Evolutionary conservation across 2,797 vertebrate genomes (phyloP).

Genomic region (Liasis olivaceus): DNA sequence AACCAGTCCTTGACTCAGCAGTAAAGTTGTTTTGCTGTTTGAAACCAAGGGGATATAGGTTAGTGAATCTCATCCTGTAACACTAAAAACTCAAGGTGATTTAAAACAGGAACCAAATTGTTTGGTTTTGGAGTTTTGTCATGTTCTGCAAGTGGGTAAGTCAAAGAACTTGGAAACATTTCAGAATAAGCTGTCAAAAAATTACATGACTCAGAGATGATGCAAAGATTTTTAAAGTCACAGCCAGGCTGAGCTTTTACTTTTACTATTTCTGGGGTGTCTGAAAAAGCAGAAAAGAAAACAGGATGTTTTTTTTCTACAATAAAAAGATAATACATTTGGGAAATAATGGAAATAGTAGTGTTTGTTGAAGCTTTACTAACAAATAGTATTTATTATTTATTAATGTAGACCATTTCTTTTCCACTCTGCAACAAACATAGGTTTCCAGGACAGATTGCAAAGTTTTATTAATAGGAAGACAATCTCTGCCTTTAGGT

Average conservation of each 20-base stretch:
- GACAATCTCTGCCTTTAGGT: neutral
- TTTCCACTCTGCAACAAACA: neutral
- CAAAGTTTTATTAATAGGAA: neutral
- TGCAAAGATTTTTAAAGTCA: constrained; percentile 55
- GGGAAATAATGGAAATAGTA: neutral
- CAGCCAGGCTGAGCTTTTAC: constrained; percentile 39
- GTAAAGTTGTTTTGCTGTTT: neutral
- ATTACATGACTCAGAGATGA: constrained; percentile 53
- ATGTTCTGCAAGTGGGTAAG: constrained; percentile 52
- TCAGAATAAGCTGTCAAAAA: constrained; percentile 49
- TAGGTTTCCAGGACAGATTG: neutral
- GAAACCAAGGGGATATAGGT: neutral
- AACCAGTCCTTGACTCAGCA: neutral
- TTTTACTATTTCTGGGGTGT: neutral
- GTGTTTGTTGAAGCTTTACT: neutral
- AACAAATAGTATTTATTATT: neutral
- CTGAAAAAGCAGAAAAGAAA: neutral
- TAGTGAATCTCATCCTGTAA: neutral
- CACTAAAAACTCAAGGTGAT: constrained; percentile 6
- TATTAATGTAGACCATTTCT: neutral
- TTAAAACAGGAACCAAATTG: constrained; percentile 27
- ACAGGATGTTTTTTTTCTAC: neutral
- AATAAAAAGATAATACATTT: neutral
- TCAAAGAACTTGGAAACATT: constrained; percentile 32
- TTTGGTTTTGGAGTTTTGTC: constrained; percentile 46